A percentile compares a stretch with the other conserved stretches of the same genome.
phyloP scores from a whole-genome alignment of 1,140 invertebrate genomes.

The Drosophila pseudoobscura region DNA sequence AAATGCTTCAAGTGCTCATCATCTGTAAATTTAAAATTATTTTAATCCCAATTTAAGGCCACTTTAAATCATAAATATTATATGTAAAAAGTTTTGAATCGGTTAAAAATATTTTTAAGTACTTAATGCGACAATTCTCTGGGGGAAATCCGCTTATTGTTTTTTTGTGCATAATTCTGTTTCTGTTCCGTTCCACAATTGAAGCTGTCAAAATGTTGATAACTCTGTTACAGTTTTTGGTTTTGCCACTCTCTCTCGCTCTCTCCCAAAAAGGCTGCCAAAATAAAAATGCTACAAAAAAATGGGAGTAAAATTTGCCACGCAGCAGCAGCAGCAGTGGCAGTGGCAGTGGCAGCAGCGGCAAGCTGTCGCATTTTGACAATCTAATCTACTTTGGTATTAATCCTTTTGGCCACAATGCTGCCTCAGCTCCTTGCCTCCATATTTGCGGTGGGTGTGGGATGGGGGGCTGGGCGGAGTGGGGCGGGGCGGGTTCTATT shows the following conservation, averaged over 20 bases:
- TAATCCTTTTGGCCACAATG: conserved; percentile 65
- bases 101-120: conserved; percentile 25
- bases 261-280: background rate
- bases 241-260: conserved; percentile 7
- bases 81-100: conserved; percentile 17
- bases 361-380: conserved; percentile 71
- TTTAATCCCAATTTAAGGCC: background rate
- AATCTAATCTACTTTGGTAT: conserved; percentile 73
- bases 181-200: conserved; percentile 33
- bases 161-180: conserved; percentile 37
- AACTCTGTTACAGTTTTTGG: conserved; percentile 49
- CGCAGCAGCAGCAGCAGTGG: conserved; percentile 8
- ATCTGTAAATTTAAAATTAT: too few relatives aligned
- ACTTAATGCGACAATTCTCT: conserved; percentile 29
- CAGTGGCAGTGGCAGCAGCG: background rate
- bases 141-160: conserved; percentile 41
- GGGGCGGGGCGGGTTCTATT: conserved; percentile 46
- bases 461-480: background rate
- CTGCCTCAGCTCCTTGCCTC: background rate
- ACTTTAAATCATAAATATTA: conserved; percentile 2
- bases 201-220: conserved; percentile 56
- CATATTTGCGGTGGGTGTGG: conserved; percentile 51
- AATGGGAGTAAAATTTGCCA: conserved; percentile 22
- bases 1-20: too few relatives aligned
- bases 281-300: conserved; percentile 6